Base-by-base conservation (phyloP, 1,140 invertebrate genomes). In the Saccostrea glomerata region DNA sequence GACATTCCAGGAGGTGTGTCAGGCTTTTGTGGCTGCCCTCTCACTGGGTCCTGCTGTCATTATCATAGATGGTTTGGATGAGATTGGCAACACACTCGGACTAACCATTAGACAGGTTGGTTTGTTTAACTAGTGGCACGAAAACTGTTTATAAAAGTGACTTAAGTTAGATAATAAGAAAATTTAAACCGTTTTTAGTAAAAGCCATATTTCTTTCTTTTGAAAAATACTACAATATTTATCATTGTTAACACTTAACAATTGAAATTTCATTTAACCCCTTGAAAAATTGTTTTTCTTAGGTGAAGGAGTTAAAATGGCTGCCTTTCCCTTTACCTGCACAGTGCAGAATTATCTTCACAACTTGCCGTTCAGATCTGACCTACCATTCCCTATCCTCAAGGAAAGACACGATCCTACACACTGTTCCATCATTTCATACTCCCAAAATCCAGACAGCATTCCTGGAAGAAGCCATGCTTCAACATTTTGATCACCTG, bases 291-390 rank as follows among this genome's bases (percentile, higher is more conserved):
- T 47, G 47, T 47, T 2, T 47, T 47, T 47, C 47, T 47, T 85
- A 94, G 94, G 91, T 94, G 9, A 95, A 94, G 85, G 87, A 91
- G 40, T 92, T 94, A 87, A 87, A 89, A 15, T 95, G 94, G 94
- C 86, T 95, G n/a, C 93, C 94, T n/a, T 83, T 87, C 7, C 87
- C 90, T 58, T 88, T 95, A 23, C 94, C 94, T 15, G 87, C 90
- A 15, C 92, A 93, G 40, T 94, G 93, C 90, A 92, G 91, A 82
- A 83, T 95, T 23, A 93, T 95, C 23, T 84, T 93, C 40, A 94
- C 94, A 13, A 92, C 92, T 1, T 89, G 91, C 15, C 82, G 83
- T 11, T 94, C 93, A 36, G 94, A 95, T 87, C 86, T 93, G 0
- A 91, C 91, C n/a, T 92, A 88, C 84, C 88, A 89, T 55, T 88